Base-by-base conservation (phyloP, 2,797 vertebrate species). In the Anguilla pacifica region DNA sequence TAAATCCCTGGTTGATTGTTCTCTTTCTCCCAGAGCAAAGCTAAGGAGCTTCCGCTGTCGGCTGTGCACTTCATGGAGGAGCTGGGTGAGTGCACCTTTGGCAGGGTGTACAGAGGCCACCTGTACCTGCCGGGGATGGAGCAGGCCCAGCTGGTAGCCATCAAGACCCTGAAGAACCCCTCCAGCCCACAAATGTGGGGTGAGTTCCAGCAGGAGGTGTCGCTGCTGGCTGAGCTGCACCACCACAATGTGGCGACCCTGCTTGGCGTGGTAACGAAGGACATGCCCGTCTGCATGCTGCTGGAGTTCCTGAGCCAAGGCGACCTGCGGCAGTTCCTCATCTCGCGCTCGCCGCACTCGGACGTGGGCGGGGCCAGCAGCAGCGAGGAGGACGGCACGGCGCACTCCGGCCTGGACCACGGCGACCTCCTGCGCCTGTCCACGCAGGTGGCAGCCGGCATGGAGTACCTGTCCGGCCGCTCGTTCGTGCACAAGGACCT, bases 31-130 rank as follows among this genome's bases (percentile, higher is more conserved):
- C 91, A 99, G 98, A 98, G 97, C 89, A 99, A 99, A 91, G 97
- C 98, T 83, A 99, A 99, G 91, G 99, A 99, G 92, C 94, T 99
- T 89, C 98, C 99, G 0, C 95, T 99, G 70, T 99, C 99, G 0
- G 98, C 98, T 0, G 98, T 99, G 11, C 98, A 97, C 53, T 99
- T 99, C 95, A 99, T 99, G 99, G 99, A 99, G 95, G 99, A 99
- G 92, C 90, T 99, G 31, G 99, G 99, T 0, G 98, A 99, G 55
- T 98, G 98, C 13, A 85, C 92, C 0, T 95, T 99, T 0, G 98
- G 99, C 28, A 99, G 99, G 96, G 97, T 99, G 94, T 99, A 99
- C 95, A 99, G 99, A 91, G 99, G 99, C n/a, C 98, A 99, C 86
- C 97, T 99, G 90, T 99, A 99, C 92, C 96, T 99, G 64, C 99